A percentile compares a stretch with the other conserved stretches of the same genome.
Conservation (phyloP, 2,797 vertebrate genomes). For the Sebastes hopkinsi region DNA sequence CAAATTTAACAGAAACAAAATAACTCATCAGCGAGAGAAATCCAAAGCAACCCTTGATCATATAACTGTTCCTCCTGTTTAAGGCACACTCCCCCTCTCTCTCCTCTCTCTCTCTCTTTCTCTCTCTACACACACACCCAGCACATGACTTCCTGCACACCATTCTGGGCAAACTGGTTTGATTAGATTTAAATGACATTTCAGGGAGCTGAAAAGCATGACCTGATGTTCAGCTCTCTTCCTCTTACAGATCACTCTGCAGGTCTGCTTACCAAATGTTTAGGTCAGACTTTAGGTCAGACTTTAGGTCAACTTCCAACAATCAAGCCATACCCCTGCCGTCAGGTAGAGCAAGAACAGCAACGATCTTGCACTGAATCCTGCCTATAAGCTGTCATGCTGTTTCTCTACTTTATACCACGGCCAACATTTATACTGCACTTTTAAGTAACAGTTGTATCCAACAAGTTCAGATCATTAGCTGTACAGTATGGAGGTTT, state of each 20-base stretch:
- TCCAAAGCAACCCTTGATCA: constrained; percentile 33
- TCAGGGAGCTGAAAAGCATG: not conserved
- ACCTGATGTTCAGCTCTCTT: not conserved
- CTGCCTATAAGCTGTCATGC: not conserved
- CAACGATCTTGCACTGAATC: not conserved
- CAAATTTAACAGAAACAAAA: not conserved
- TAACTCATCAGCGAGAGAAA: constrained; percentile 2
- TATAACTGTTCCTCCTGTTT: constrained; percentile 28
- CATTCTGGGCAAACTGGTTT: constrained; percentile 62
- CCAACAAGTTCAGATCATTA: not conserved
- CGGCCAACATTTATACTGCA: not conserved
- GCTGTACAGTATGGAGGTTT: not conserved
- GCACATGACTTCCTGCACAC: constrained; percentile 44
- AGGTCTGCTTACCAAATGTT: not conserved
- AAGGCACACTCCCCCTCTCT: not conserved
- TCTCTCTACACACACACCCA: not conserved
- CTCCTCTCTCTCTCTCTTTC: not conserved
- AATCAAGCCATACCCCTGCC: not conserved
- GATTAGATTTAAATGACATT: constrained; percentile 36
- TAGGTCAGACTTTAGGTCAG: not conserved
- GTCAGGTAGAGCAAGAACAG: not conserved
- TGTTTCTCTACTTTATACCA: not conserved
- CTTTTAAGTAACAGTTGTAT: not conserved
- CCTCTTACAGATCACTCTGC: not conserved
- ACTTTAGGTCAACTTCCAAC: not conserved